Percentiles rank a stretch among this genome's conserved stretches.
Conservation (phyloP, 2,113 vertebrate genomes). For the Alethe diademata region DNA sequence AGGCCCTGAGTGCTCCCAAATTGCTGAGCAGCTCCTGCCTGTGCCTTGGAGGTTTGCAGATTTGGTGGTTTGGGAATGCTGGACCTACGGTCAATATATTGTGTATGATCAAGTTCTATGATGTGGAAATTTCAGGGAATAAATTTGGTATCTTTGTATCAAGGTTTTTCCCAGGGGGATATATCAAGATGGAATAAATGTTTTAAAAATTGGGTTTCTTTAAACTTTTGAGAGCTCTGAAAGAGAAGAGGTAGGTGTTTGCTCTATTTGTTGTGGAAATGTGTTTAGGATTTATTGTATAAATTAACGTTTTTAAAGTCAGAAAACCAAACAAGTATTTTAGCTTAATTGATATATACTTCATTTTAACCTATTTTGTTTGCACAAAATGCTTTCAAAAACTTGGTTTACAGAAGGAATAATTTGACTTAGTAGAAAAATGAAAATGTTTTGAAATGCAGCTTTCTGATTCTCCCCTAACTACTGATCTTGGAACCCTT, state of each 20-base stretch:
- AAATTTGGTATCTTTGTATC: not conserved
- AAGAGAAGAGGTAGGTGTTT: not conserved
- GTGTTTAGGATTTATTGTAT: not conserved
- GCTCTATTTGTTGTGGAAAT: not conserved
- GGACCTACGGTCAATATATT: not conserved
- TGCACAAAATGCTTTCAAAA: not conserved
- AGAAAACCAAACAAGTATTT: not conserved
- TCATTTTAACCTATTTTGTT: not conserved
- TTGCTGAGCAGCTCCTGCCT: not conserved
- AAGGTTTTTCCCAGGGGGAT: not conserved
- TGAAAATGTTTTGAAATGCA: not conserved
- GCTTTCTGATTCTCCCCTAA: not conserved
- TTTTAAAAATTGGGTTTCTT: not conserved
- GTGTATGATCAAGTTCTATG: not conserved
- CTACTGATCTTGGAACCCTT: not conserved
- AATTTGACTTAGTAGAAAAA: not conserved
- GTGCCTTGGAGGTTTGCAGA: not conserved
- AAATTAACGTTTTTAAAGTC: not conserved
- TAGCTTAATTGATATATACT: not conserved
- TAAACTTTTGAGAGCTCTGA: not conserved
- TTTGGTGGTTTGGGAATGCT: not conserved
- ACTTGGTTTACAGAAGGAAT: not conserved
- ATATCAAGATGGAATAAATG: not conserved
- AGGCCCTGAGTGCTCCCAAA: not conserved
- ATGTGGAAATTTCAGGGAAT: constrained; percentile 19